Evolutionary conservation across 2,797 vertebrate genomes (phyloP).

Genomic region (Saxicola maurus): DNA sequence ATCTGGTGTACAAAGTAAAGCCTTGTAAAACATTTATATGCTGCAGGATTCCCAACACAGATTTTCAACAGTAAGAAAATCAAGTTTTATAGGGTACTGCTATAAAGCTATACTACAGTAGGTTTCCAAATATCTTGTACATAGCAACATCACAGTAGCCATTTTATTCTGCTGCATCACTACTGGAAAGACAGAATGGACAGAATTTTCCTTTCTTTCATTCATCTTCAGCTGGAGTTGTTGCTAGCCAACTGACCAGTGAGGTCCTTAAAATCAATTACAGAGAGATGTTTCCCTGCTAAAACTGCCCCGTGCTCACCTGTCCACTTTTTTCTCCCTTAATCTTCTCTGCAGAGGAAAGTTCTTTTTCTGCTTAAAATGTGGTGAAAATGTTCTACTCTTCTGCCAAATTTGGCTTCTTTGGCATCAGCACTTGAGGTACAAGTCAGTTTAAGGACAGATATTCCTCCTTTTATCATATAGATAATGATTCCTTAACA

Average conservation of each 20-base stretch:
- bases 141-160: not conserved
- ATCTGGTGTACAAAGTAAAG: not conserved
- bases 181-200: not conserved
- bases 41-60: not conserved
- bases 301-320: not conserved
- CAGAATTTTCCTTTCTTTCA: not conserved
- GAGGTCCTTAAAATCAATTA: not conserved
- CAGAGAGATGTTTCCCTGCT: not conserved
- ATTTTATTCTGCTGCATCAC: not conserved
- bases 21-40: not conserved
- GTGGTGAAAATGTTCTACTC: not conserved
- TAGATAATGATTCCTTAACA: not conserved
- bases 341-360: not conserved
- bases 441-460: not conserved
- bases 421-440: not conserved
- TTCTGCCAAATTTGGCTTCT: not conserved
- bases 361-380: not conserved
- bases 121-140: not conserved
- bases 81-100: not conserved
- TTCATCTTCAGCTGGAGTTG: not conserved
- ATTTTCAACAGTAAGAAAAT: not conserved
- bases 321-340: not conserved
- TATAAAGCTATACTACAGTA: not conserved
- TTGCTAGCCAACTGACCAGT: not conserved
- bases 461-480: not conserved